Conservation (phyloP, 2,113 vertebrate genomes). For the Fulmarus glacialis region DNA sequence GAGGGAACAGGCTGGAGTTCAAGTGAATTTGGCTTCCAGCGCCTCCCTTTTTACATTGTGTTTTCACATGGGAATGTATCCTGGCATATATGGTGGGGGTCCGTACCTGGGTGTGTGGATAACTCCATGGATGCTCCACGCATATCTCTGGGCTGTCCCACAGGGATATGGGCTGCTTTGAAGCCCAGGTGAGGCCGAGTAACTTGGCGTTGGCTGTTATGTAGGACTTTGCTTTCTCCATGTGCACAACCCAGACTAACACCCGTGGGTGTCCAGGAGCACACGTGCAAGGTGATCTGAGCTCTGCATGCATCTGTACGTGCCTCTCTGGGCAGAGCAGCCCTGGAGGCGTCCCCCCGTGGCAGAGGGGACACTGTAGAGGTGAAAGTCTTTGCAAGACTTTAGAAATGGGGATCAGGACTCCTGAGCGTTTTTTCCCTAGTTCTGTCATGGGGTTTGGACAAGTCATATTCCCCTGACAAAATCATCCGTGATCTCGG, state of each 20-base stretch:
- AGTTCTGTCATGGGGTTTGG: not conserved
- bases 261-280: not conserved
- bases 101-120: rapidly evolving
- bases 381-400: not conserved
- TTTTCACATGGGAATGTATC: not conserved
- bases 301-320: not conserved
- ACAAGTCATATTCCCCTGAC: not conserved
- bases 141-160: not conserved
- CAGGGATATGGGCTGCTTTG: not conserved
- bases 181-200: not conserved
- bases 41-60: not conserved
- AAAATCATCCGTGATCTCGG: not conserved
- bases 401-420: not conserved
- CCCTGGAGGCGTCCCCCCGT: not conserved
- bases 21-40: not conserved
- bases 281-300: not conserved
- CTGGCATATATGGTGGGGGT: not conserved
- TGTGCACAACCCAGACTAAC: not conserved
- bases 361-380: not conserved
- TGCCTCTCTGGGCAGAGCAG: not conserved
- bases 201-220: not conserved
- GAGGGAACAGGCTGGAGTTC: conserved; percentile 30
- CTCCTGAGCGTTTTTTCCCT: not conserved
- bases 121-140: not conserved
- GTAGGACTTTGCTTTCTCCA: not conserved